A percentile compares a stretch with the other conserved stretches of the same genome.
These are phyloP conservation scores for Acrossocheilus wenchowensis DNA, from an alignment of 2,797 vertebrate species.

Conservation along the genomic window DNA sequence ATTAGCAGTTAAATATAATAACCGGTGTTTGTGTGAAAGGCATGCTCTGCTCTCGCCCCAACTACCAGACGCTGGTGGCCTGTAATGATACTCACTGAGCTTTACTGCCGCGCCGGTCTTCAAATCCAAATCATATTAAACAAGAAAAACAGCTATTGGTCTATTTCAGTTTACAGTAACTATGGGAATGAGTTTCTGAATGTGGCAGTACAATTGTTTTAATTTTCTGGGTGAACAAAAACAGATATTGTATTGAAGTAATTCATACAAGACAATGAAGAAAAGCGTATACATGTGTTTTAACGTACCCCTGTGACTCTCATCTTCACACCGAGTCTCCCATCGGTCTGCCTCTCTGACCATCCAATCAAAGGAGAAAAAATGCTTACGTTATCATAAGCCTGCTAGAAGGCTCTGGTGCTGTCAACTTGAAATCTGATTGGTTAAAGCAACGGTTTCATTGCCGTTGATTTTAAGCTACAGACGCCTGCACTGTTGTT, in stretches of 20 bases:
- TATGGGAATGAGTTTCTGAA: background rate
- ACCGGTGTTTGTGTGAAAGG: background rate
- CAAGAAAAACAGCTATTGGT: background rate
- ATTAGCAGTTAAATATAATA: slow-evolving; percentile 27
- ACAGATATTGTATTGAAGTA: slow-evolving; percentile 15
- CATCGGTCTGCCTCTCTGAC: too few species aligned
- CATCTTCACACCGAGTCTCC: too few species aligned
- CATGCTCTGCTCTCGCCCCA: background rate
- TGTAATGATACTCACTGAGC: background rate
- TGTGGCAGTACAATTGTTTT: background rate
- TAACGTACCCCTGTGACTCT: too few species aligned
- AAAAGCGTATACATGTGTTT: too few species aligned
- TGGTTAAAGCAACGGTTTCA: too few species aligned
- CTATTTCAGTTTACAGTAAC: background rate
- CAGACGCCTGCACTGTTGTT: too few species aligned
- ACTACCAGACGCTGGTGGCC: background rate
- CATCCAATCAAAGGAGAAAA: too few species aligned
- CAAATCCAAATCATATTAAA: background rate
- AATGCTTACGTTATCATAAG: too few species aligned
- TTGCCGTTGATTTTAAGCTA: too few species aligned
- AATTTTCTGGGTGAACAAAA: background rate
- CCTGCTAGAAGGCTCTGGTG: too few species aligned
- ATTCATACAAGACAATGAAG: too few species aligned
- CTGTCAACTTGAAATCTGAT: too few species aligned
- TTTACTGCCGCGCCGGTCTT: background rate